A percentile compares a stretch with the other conserved stretches of the same genome.
Evolutionary conservation across 2,797 vertebrate genomes (phyloP).

Genomic region (Crypturellus tataupa): DNA sequence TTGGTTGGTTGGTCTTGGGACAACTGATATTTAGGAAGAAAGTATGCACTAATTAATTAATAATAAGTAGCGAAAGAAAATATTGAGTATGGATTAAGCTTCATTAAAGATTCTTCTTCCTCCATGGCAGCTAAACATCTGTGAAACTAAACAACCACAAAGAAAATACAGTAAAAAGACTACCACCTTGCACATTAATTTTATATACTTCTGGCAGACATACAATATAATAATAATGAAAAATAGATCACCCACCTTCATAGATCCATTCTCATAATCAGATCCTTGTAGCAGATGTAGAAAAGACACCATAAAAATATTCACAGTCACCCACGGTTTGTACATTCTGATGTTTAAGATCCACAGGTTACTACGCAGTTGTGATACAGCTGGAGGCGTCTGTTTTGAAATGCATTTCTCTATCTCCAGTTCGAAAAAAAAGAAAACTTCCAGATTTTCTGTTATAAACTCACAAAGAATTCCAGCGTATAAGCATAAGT

Average conservation of each 20-base stretch:
- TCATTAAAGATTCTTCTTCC: neutral
- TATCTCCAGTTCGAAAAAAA: slow-evolving; percentile 40
- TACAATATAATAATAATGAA: neutral
- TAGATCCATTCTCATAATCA: slow-evolving; percentile 76
- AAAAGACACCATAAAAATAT: slow-evolving; percentile 79
- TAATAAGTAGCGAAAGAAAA: neutral
- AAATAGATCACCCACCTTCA: slow-evolving; percentile 79
- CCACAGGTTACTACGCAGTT: slow-evolving; percentile 71
- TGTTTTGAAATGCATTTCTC: slow-evolving; percentile 80
- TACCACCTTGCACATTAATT: neutral
- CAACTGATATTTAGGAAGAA: neutral
- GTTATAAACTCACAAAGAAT: slow-evolving; percentile 41
- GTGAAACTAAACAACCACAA: neutral
- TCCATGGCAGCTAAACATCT: neutral
- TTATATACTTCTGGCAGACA: neutral
- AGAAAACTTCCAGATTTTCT: slow-evolving; percentile 51
- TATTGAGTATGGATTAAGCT: neutral
- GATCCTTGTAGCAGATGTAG: slow-evolving; percentile 80
- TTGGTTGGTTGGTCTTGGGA: neutral
- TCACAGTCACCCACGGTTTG: slow-evolving; percentile 77
- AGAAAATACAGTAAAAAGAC: neutral
- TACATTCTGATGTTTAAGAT: slow-evolving; percentile 81
- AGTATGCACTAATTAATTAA: neutral
- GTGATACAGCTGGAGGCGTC: slow-evolving; percentile 65
- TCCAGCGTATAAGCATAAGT: slow-evolving; percentile 54